Conservation (phyloP, 2,113 vertebrate species). For the Martes martes region DNA sequence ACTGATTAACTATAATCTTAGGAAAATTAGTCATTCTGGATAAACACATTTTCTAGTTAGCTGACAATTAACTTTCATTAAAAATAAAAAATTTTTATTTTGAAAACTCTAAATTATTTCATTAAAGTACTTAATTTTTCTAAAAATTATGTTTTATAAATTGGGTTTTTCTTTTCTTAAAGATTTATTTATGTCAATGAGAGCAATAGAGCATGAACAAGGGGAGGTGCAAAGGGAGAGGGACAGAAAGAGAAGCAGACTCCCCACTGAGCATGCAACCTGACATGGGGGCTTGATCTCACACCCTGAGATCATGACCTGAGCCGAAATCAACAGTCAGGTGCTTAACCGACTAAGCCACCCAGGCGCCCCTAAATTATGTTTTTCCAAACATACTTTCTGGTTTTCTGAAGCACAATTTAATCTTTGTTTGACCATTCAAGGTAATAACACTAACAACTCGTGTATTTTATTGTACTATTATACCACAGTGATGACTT, state of each 20-base stretch:
- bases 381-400: neutral
- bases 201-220: neutral
- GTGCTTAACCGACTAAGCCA: neutral
- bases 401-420: slow-evolving; percentile 14
- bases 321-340: neutral
- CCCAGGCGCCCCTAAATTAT: neutral
- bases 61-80: neutral
- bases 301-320: neutral
- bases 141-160: slow-evolving; percentile 7
- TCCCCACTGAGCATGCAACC: neutral
- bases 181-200: neutral
- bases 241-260: neutral
- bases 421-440: neutral
- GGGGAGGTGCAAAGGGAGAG: neutral
- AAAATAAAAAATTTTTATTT: slow-evolving; percentile 27
- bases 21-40: slow-evolving; percentile 45
- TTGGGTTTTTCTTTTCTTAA: neutral
- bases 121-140: neutral
- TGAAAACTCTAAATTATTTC: slow-evolving; percentile 11
- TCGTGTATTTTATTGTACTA: neutral
- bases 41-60: slow-evolving; percentile 34
- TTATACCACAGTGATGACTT: neutral
- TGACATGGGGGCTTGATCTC: neutral
- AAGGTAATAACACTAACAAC: slow-evolving; percentile 14
- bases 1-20: neutral